phyloP scores from a whole-genome alignment of 2,797 vertebrate genomes.

The Avahi laniger region DNA sequence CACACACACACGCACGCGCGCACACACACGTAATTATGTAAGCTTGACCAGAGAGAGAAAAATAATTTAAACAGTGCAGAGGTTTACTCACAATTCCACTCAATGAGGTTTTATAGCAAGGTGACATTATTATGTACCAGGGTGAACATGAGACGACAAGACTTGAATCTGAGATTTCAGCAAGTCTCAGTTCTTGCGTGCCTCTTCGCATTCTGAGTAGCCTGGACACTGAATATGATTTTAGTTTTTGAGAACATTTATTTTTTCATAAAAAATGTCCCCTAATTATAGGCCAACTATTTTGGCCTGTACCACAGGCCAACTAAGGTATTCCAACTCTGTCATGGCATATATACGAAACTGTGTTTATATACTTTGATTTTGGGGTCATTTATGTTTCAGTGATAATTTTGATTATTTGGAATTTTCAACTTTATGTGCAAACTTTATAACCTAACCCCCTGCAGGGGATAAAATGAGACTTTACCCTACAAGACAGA shows the following conservation, averaged over 20 bases:
- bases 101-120: background rate
- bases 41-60: background rate
- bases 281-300: background rate
- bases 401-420: slow-evolving; percentile 47
- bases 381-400: slow-evolving; percentile 37
- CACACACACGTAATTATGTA: background rate
- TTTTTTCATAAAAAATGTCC: slow-evolving; percentile 18
- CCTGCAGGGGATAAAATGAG: background rate
- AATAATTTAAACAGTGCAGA: slow-evolving; percentile 29
- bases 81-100: background rate
- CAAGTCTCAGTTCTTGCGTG: background rate
- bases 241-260: slow-evolving; percentile 11
- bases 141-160: background rate
- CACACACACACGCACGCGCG: background rate
- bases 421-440: background rate
- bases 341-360: background rate
- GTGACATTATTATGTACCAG: background rate
- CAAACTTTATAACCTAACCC: slow-evolving; percentile 18
- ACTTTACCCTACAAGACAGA: background rate
- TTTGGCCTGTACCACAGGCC: background rate
- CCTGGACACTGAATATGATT: background rate
- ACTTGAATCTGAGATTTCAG: background rate
- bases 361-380: slow-evolving; percentile 9
- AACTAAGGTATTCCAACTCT: background rate
- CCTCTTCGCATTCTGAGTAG: background rate